Conservation (phyloP, 2,888 invertebrate species). For the Chrysolina oricalcia region DNA sequence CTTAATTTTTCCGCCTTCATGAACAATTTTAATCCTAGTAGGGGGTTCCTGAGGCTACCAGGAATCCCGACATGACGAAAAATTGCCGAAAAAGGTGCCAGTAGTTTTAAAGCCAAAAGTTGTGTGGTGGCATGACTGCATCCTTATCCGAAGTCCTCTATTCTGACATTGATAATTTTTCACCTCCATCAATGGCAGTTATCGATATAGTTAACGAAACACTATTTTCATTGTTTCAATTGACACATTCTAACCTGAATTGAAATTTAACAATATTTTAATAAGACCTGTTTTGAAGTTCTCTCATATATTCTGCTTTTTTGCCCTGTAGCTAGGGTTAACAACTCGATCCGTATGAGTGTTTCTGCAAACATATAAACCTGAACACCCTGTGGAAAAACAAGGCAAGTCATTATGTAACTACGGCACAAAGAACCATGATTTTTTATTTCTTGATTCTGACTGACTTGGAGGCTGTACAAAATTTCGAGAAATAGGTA, state of each 20-base stretch:
- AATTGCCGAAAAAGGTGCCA: too few species aligned
- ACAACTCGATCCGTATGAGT: slow-evolving; percentile 67
- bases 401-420: slow-evolving; percentile 68
- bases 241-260: slow-evolving; percentile 11
- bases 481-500: slow-evolving; percentile 45
- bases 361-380: slow-evolving; percentile 65
- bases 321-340: slow-evolving; percentile 72
- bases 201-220: background rate
- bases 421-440: slow-evolving; percentile 31
- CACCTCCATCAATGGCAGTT: too few species aligned
- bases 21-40: too few species aligned
- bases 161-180: too few species aligned
- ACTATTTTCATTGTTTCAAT: slow-evolving; percentile 7
- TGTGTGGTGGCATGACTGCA: too few species aligned
- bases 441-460: slow-evolving; percentile 49
- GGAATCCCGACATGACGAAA: too few species aligned
- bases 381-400: slow-evolving; percentile 69
- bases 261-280: slow-evolving; percentile 16
- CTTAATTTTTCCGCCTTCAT: too few species aligned
- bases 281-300: slow-evolving; percentile 47
- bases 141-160: too few species aligned
- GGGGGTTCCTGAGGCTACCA: too few species aligned
- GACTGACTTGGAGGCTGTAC: slow-evolving; percentile 56
- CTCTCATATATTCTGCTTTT: slow-evolving; percentile 67
- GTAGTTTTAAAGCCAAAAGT: too few species aligned